A percentile compares a stretch with the other conserved stretches of the same genome.
Evolutionary conservation across 2,797 vertebrate genomes (phyloP).

Genomic region (Nasua narica): DNA sequence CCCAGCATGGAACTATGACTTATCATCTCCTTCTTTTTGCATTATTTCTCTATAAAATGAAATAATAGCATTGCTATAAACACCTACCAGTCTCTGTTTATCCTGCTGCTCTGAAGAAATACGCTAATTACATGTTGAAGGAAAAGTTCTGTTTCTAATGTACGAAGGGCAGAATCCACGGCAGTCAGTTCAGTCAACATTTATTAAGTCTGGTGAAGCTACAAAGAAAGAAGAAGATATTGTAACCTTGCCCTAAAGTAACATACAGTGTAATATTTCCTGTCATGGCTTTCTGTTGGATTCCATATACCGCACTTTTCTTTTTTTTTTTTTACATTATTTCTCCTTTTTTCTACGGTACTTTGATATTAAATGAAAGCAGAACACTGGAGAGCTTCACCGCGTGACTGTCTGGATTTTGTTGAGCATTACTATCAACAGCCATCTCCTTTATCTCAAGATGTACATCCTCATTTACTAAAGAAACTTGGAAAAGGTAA

Average conservation of each 20-base stretch:
- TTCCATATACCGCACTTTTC: background rate
- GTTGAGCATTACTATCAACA: background rate
- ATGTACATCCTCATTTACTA: background rate
- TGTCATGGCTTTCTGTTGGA: background rate
- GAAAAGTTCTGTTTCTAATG: constrained; percentile 36
- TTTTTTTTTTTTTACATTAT: background rate
- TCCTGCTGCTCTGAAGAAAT: constrained; percentile 12
- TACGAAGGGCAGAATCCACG: constrained; percentile 39
- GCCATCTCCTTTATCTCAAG: background rate
- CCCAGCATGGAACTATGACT: background rate
- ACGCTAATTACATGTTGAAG: constrained; percentile 24
- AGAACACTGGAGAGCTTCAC: background rate
- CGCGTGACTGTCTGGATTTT: background rate
- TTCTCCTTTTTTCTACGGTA: background rate
- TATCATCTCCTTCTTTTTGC: background rate
- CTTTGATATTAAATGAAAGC: constrained; percentile 37
- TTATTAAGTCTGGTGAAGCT: background rate
- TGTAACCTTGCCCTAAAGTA: constrained; percentile 4
- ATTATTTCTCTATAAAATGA: constrained; percentile 19
- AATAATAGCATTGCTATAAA: background rate
- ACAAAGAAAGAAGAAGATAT: background rate
- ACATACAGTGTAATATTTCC: background rate
- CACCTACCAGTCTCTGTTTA: constrained; percentile 14
- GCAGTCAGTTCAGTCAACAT: constrained; percentile 4
- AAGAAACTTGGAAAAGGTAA: background rate